A percentile compares a stretch with the other conserved stretches of the same genome.
Conservation (phyloP, 1,140 invertebrate species). For the Piezodorus guildinii region DNA sequence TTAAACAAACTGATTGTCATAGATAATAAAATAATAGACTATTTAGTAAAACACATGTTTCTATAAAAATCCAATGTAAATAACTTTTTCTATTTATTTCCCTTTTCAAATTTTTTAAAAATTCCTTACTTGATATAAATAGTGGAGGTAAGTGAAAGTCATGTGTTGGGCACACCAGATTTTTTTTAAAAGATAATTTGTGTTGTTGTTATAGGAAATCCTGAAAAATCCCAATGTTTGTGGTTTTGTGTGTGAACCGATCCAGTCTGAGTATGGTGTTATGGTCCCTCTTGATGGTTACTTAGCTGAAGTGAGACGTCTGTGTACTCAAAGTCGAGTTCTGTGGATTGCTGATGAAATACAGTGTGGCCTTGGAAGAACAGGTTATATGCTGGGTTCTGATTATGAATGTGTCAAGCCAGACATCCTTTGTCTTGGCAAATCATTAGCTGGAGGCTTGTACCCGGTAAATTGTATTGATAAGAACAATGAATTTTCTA, state of each 20-base stretch:
- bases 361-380: conserved; percentile 56
- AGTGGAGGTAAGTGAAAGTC: no score
- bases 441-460: conserved; percentile 72
- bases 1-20: no score
- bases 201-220: conserved; percentile 38
- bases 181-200: background rate
- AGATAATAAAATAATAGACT: no score
- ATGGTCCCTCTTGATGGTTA: conserved; percentile 85
- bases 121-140: no score
- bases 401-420: conserved; percentile 53
- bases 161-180: no score
- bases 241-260: conserved; percentile 98
- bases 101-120: no score
- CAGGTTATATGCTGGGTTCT: conserved; percentile 48
- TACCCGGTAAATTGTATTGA: conserved; percentile 50
- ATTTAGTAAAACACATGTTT: no score
- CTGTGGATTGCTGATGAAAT: conserved; percentile 63
- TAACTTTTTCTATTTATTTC: no score
- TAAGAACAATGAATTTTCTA: no score
- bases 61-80: no score
- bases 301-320: conserved; percentile 52
- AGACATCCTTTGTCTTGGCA: conserved; percentile 65
- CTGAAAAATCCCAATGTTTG: conserved; percentile 73
- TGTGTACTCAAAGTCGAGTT: conserved; percentile 57
- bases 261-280: conserved; percentile 96